Conservation (phyloP, 2,888 invertebrate genomes). For the Brachyptera putata region DNA sequence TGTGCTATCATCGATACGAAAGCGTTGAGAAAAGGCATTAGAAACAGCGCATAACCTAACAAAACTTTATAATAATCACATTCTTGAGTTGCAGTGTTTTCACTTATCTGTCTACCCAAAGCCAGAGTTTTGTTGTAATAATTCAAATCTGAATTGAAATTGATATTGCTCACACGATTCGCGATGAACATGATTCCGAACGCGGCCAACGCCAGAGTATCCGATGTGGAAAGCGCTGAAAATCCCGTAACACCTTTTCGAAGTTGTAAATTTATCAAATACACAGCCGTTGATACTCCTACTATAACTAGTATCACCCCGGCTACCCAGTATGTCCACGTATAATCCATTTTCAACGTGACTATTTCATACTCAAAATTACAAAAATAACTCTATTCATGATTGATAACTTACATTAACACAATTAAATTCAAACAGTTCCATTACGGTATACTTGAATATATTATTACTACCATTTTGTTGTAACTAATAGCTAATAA, state of each 20-base stretch:
- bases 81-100: background rate
- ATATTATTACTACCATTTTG: too few species aligned
- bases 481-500: too few species aligned
- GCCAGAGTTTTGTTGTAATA: slow-evolving; percentile 6
- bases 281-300: slow-evolving; percentile 35
- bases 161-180: slow-evolving; percentile 29
- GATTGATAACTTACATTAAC: background rate
- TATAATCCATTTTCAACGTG: slow-evolving; percentile 36
- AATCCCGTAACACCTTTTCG: slow-evolving; percentile 36
- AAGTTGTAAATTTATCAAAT: slow-evolving; percentile 36
- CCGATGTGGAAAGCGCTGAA: slow-evolving; percentile 38
- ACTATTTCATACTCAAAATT: background rate
- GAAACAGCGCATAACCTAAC: slow-evolving; percentile 40
- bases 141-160: slow-evolving; percentile 4
- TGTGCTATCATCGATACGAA: slow-evolving; percentile 41
- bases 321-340: slow-evolving; percentile 33
- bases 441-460: background rate
- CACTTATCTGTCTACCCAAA: background rate
- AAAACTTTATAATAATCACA: slow-evolving; percentile 37
- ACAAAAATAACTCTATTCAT: background rate
- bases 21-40: slow-evolving; percentile 42
- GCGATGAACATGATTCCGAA: slow-evolving; percentile 35
- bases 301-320: slow-evolving; percentile 38
- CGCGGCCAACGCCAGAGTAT: slow-evolving; percentile 37
- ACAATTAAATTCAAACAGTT: background rate